phyloP scores from a whole-genome alignment of 2,888 invertebrate species.

The Drosophila percnosoma region DNA sequence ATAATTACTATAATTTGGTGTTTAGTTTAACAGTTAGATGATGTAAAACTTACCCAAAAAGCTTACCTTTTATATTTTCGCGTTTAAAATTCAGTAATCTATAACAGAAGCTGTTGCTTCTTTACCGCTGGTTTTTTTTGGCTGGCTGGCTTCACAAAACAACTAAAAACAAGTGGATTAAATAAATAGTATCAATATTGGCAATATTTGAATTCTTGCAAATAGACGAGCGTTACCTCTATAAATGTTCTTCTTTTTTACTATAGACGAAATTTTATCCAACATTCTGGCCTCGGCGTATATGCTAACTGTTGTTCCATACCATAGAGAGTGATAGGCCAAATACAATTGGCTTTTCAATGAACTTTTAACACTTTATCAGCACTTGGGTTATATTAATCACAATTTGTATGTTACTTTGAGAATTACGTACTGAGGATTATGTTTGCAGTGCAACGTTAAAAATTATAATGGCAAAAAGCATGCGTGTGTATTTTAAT shows the following conservation, averaged over 20 bases:
- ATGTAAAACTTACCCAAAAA: conserved; percentile 6
- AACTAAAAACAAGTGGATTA: conserved; percentile 20
- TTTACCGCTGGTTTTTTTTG: conserved; percentile 6
- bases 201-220: neutral
- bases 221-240: conserved; percentile 26
- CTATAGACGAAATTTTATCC: conserved; percentile 3
- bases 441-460: conserved; percentile 55
- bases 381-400: neutral
- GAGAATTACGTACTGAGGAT: conserved; percentile 6
- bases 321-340: conserved; percentile 2
- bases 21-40: conserved; percentile 9
- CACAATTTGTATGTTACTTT: conserved; percentile 9
- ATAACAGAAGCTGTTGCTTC: neutral
- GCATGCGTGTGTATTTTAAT: conserved; percentile 75
- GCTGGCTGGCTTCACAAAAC: conserved; percentile 6
- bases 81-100: neutral
- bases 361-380: neutral
- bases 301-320: conserved; percentile 34
- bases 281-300: conserved; percentile 4
- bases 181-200: neutral
- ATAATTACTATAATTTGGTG: conserved; percentile 19
- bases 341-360: neutral
- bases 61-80: conserved; percentile 25
- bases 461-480: conserved; percentile 63
- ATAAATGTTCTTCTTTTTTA: neutral